Conservation (phyloP, 2,113 vertebrate species). For the Tretioscincus oriximinensis region DNA sequence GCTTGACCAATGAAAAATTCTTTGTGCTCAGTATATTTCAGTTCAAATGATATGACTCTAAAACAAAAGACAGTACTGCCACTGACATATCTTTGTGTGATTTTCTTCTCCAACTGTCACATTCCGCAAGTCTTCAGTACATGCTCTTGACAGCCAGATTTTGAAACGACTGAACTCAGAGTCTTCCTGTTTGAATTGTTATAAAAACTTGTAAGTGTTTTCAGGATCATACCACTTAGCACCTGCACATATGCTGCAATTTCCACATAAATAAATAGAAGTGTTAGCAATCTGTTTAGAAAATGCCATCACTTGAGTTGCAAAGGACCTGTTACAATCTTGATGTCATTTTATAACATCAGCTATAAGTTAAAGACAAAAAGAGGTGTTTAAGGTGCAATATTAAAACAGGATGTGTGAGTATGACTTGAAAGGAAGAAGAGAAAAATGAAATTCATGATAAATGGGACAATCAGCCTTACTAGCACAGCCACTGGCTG, state of each 20-base stretch:
- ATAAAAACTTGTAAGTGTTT: constrained; percentile 31
- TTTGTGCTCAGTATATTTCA: neutral
- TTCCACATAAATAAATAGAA: constrained; percentile 33
- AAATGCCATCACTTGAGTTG: constrained; percentile 36
- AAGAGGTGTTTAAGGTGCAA: constrained; percentile 62
- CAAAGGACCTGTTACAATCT: constrained; percentile 53
- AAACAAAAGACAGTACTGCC: neutral
- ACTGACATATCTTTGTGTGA: constrained; percentile 13
- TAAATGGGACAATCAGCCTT: constrained; percentile 42
- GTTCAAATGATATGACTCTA: neutral
- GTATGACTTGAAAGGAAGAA: constrained; percentile 62
- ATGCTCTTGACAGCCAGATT: neutral
- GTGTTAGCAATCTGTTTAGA: constrained; percentile 54
- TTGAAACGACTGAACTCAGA: constrained; percentile 39
- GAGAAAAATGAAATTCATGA: constrained; percentile 44
- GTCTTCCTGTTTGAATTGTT: constrained; percentile 20
- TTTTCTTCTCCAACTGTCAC: neutral
- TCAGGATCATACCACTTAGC: constrained; percentile 38
- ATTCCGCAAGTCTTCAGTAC: constrained; percentile 29
- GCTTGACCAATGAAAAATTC: neutral
- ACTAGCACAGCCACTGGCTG: constrained; percentile 25
- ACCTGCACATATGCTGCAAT: constrained; percentile 24
- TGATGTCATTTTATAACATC: constrained; percentile 56
- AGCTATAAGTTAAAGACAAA: constrained; percentile 54
- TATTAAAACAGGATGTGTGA: constrained; percentile 61